These are phyloP conservation scores for Chrysopa pallens DNA, from an alignment of 1,140 invertebrate species.

Conservation along the genomic window DNA sequence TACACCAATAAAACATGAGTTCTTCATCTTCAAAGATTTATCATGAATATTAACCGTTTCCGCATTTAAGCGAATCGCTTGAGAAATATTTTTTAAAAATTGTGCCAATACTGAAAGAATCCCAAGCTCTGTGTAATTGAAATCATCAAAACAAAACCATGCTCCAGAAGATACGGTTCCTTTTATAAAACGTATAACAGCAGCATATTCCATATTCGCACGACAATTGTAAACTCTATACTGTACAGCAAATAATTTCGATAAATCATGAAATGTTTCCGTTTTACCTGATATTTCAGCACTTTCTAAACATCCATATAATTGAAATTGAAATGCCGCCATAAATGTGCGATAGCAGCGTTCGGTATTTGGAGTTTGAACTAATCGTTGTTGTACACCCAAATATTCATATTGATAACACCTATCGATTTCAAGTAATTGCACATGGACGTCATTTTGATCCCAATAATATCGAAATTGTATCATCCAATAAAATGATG, in stretches of 20 bases:
- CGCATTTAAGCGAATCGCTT: slow-evolving; percentile 52
- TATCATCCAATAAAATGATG: slow-evolving; percentile 81
- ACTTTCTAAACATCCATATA: slow-evolving; percentile 75
- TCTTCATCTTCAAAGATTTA: too few relatives aligned
- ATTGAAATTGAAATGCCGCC: slow-evolving; percentile 69
- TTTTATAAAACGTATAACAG: slow-evolving; percentile 82
- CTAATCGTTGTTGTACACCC: slow-evolving; percentile 56
- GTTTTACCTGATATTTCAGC: slow-evolving; percentile 77
- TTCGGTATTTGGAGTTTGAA: slow-evolving; percentile 68
- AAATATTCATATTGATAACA: slow-evolving; percentile 84
- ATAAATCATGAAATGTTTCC: slow-evolving; percentile 77
- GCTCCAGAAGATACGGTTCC: slow-evolving; percentile 78
- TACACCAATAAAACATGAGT: too few relatives aligned
- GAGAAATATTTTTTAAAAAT: slow-evolving; percentile 61
- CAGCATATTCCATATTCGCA: slow-evolving; percentile 82
- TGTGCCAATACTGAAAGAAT: slow-evolving; percentile 67
- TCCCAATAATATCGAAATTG: slow-evolving; percentile 87
- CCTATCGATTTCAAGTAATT: slow-evolving; percentile 74
- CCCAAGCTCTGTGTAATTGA: slow-evolving; percentile 85
- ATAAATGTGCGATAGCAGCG: slow-evolving; percentile 76
- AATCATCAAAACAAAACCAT: slow-evolving; percentile 91
- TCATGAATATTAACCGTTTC: too few relatives aligned
- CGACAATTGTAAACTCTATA: slow-evolving; percentile 92
- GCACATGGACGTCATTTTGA: slow-evolving; percentile 58
- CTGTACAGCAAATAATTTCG: slow-evolving; percentile 77